Evolutionary conservation across 2,888 invertebrate species (phyloP), one percentile per base, ranked within the genome.

Genomic region (Hirtodrosophila confusa): DNA sequence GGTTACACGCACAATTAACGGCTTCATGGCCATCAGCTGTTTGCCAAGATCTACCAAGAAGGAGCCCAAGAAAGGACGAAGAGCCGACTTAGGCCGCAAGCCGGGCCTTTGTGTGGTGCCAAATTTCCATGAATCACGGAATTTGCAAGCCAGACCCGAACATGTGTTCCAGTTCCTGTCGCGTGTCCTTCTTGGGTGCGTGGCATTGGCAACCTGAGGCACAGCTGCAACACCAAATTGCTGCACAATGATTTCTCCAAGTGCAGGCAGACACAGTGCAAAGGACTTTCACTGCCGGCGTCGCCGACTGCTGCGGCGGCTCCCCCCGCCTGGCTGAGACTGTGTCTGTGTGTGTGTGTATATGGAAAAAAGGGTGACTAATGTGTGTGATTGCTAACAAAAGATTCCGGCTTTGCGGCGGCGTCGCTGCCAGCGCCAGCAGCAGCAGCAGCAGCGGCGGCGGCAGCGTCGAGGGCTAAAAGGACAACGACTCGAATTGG

Each of bases 341-440:
- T 57, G 36, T 43, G 40, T 51, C 35, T 62, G 63, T 41, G 48
- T 57, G 69, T 54, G 58, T 54, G 53, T 49, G 51, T 51, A 55
- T 55, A 56, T 75, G 86, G 78, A 80, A 89, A 89, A 90, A 90
- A 90, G 90, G 90, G 90, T 90, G 91, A 90, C 91, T 90, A 90
- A 90, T 89, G 88, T 89, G 71, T 88, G 84, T 85, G 89, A 89
- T 86, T 89, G 83, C 87, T 85, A 89, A 89, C 88, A 88, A 88
- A 88, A 88, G 88, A 89, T 88, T 88, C 88, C 89, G 86, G 80
- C 88, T 86, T 88, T 75, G 74, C 80, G 56, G 67, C 73, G 35
- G 43, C 66, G 50, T 50, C 65, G 37, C 54, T 51, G 67, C 56
- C 51, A 35, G 35, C 63, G 60, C 40, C 53, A 29, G 11, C 51